A percentile compares a stretch with the other conserved stretches of the same genome.
Conservation (phyloP, 2,113 vertebrate species). For the Taxidea taxus region DNA sequence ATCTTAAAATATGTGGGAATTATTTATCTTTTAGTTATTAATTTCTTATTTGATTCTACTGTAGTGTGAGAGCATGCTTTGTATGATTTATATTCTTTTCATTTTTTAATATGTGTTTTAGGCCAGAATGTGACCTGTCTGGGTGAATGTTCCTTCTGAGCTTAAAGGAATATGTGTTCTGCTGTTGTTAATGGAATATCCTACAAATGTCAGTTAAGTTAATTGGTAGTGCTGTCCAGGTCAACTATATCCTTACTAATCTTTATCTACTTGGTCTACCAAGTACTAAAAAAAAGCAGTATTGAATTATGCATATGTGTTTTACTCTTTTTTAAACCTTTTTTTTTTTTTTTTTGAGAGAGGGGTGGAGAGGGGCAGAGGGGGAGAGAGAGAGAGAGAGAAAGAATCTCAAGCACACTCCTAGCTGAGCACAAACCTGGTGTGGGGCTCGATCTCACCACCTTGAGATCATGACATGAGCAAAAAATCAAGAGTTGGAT, state of each 20-base stretch:
- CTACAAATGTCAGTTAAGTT: neutral
- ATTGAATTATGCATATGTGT: neutral
- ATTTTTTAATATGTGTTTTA: neutral
- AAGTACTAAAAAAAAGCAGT: neutral
- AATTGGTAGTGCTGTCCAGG: neutral
- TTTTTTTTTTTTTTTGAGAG: neutral
- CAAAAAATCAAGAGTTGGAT: neutral
- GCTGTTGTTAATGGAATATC: neutral
- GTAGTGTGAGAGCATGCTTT: neutral
- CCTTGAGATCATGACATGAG: neutral
- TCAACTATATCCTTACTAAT: neutral
- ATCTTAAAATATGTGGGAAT: neutral
- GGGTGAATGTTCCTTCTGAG: neutral
- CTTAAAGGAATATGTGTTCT: neutral
- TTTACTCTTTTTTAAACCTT: neutral
- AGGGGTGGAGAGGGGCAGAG: neutral
- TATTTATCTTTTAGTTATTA: neutral
- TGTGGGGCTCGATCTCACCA: neutral
- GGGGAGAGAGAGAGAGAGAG: neutral
- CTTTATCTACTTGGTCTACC: neutral
- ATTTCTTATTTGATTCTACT: neutral
- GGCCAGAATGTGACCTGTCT: neutral
- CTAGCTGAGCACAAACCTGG: neutral
- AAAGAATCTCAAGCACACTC: neutral
- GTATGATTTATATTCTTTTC: neutral